Evolutionary conservation across 2,797 vertebrate species (phyloP), one percentile per base, ranked within the genome.

Genomic region (Brachyalestes nurse): DNA sequence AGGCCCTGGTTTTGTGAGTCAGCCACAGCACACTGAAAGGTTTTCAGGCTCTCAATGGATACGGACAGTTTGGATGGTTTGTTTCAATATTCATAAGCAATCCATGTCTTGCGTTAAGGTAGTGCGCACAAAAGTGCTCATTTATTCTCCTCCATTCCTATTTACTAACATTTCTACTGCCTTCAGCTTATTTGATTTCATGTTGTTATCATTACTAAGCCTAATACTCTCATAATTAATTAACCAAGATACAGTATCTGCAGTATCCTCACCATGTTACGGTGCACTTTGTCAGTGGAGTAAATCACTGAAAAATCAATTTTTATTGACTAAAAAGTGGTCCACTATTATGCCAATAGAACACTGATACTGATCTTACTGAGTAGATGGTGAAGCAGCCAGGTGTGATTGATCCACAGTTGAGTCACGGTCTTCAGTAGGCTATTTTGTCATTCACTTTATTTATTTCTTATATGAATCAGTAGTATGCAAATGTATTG

Each of bases 61-160:
- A 72, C 40, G 49, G 14, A 65, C 72, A 45, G 66, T 65, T 72
- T 23, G 17, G 28, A 77, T 71, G 58, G 16, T 28, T 67, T 81
- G 66, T 83, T 86, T 84, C 19, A 82, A 82, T 84, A 83, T 82
- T 77, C 60, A 86, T 78, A 80, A 83, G 72, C 60, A 82, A 79
- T 82, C 79, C 65, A 67, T 64, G 62, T 13, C 34, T 12, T 28
- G 65, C 42, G 51, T 78, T 72, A 19, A 77, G 73, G 47, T 65
- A 53, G 53, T 64, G 55, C 77, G 40, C 21, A 65, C 65, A 8
- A 55, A 81, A 60, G 75, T 13, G 13, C 57, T 62, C 72, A 6
- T 55, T 23, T 9, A 17, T 40, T 78, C 14, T 9, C 70, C 38
- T 12, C 17, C 8, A 28, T 51, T 67, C 57, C 16, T 7, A n/a